These are phyloP conservation scores for Psix sp. DNA, from an alignment of 1,140 invertebrate genomes.

Conservation along the genomic window DNA sequence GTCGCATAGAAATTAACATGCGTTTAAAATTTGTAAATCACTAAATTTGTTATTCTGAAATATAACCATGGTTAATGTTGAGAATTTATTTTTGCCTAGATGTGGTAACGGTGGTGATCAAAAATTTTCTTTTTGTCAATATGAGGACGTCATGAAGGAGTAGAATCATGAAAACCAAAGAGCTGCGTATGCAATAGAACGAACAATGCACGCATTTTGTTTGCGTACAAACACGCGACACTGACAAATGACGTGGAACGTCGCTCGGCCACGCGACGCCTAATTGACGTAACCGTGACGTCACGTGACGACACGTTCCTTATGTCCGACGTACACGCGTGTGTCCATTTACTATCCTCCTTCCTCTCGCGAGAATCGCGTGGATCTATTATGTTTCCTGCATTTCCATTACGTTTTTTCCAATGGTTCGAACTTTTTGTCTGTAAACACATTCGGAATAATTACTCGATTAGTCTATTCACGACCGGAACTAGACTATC, in stretches of 20 bases:
- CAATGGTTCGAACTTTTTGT: slow-evolving; percentile 34
- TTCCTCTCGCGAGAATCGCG: neutral
- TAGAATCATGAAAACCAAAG: neutral
- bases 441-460: slow-evolving; percentile 59
- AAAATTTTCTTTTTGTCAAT: too few species aligned
- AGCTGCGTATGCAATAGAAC: slow-evolving; percentile 26
- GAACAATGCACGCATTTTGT: slow-evolving; percentile 50
- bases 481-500: slow-evolving; percentile 67
- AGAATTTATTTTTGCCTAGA: too few species aligned
- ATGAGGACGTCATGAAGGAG: slow-evolving; percentile 22
- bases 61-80: too few species aligned
- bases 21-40: too few species aligned
- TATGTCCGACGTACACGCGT: slow-evolving; percentile 7
- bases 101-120: too few species aligned
- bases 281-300: slow-evolving; percentile 65
- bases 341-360: neutral
- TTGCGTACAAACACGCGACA: slow-evolving; percentile 57
- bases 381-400: slow-evolving; percentile 3
- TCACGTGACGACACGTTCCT: slow-evolving; percentile 43
- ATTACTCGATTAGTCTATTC: slow-evolving; percentile 70
- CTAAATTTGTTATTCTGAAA: too few species aligned
- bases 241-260: slow-evolving; percentile 72
- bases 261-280: slow-evolving; percentile 67
- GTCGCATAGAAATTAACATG: too few species aligned
- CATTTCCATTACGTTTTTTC: neutral